phyloP scores from a whole-genome alignment of 2,797 vertebrate species.

The Sebastiscus albofasciatus region DNA sequence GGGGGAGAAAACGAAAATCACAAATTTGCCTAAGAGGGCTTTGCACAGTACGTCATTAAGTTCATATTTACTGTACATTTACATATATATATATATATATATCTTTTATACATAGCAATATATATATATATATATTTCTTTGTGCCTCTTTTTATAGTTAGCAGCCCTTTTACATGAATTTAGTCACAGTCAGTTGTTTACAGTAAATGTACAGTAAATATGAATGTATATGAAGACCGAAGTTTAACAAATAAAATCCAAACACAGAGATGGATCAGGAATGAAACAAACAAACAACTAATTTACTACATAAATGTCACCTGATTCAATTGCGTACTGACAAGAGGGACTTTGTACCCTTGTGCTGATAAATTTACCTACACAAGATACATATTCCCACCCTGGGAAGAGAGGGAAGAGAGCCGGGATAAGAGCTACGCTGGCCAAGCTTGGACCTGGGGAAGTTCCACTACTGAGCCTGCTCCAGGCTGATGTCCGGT shows the following conservation, averaged over 20 bases:
- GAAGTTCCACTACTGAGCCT: too few relatives aligned
- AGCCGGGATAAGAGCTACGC: background rate
- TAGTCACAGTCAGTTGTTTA: background rate
- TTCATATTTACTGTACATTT: too few relatives aligned
- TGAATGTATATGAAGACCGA: background rate
- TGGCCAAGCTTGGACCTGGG: too few relatives aligned
- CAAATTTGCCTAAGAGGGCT: background rate
- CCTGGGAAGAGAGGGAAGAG: background rate
- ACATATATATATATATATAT: background rate
- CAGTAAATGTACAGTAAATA: background rate
- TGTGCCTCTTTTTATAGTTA: background rate
- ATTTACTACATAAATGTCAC: background rate
- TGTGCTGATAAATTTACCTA: background rate
- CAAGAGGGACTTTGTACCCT: background rate
- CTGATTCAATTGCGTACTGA: background rate
- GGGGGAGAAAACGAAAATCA: background rate
- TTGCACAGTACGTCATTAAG: background rate
- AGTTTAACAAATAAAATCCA: background rate
- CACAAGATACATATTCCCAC: background rate
- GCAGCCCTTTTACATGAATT: background rate
- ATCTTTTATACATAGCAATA: too few relatives aligned
- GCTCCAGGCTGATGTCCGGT: too few relatives aligned
- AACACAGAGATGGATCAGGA: background rate
- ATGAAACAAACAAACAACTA: background rate
- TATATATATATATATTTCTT: background rate